Percentiles rank a stretch among this genome's conserved stretches.
phyloP scores from a whole-genome alignment of 1,140 invertebrate species.

The Monomorium pharaonis region DNA sequence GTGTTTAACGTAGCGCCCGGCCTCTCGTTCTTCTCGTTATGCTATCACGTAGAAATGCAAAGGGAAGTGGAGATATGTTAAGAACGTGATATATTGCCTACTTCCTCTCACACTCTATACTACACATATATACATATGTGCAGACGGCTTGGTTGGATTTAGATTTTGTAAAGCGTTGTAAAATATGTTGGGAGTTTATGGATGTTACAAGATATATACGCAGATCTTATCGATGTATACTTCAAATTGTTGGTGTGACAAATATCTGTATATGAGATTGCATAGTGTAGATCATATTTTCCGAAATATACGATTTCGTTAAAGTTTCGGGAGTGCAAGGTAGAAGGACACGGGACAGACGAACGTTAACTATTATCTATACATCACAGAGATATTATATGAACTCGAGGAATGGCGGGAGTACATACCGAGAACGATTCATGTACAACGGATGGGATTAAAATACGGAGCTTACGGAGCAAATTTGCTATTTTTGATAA shows the following conservation, averaged over 20 bases:
- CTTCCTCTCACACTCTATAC: constrained; percentile 38
- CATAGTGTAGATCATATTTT: constrained; percentile 53
- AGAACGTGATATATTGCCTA: constrained; percentile 20
- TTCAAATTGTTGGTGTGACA: constrained; percentile 60
- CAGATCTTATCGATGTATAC: constrained; percentile 60
- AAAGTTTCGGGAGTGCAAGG: constrained; percentile 17
- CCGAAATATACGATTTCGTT: constrained; percentile 41
- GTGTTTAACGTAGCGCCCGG: constrained; percentile 49
- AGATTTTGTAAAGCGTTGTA: constrained; percentile 71
- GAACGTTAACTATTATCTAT: constrained; percentile 22
- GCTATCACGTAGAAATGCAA: constrained; percentile 50
- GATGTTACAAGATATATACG: constrained; percentile 58
- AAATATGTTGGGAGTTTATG: constrained; percentile 57
- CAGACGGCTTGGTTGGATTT: constrained; percentile 56
- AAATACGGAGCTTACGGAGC: background rate
- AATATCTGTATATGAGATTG: constrained; percentile 59
- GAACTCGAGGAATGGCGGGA: background rate
- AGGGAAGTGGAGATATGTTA: constrained; percentile 27
- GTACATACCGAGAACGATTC: background rate
- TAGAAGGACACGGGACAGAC: constrained; percentile 60
- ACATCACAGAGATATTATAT: background rate
- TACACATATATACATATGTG: constrained; percentile 36
- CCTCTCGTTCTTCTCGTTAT: constrained; percentile 52
- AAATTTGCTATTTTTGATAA: constrained; percentile 44
- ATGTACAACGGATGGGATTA: constrained; percentile 1